phyloP scores from a whole-genome alignment of 2,888 invertebrate species.

The Steinernema hermaphroditum region DNA sequence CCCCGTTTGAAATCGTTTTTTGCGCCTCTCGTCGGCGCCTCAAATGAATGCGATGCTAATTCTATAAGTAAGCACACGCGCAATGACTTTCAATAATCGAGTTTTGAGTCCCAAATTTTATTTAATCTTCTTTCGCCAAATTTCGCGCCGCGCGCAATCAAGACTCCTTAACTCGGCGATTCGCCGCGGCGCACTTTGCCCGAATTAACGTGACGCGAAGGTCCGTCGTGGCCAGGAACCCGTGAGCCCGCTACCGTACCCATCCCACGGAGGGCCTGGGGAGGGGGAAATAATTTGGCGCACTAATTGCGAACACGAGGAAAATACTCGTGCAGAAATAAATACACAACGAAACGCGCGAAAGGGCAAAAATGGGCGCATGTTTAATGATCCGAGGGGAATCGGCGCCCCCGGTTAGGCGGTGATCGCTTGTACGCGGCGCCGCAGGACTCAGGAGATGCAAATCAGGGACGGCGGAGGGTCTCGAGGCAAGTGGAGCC shows the following conservation, averaged over 20 bases:
- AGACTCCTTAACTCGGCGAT: not conserved
- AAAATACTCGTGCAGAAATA: not conserved
- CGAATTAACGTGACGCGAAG: constrained; percentile 8
- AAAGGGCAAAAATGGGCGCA: constrained; percentile 22
- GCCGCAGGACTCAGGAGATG: not conserved
- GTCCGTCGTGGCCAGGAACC: not conserved
- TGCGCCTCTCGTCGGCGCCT: constrained; percentile 7
- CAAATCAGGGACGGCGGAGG: constrained; percentile 3
- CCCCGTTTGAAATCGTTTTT: constrained; percentile 12
- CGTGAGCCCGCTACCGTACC: not conserved
- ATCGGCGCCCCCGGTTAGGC: not conserved
- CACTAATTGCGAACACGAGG: constrained; percentile 16
- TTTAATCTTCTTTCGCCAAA: not conserved
- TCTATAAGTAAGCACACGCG: constrained; percentile 22
- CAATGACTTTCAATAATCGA: constrained; percentile 25
- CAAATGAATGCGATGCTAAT: constrained; percentile 25
- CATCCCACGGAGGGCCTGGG: not conserved
- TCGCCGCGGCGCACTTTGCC: constrained; percentile 8
- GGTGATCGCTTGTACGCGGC: constrained; percentile 9
- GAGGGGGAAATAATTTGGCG: not conserved
- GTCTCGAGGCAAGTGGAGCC: not conserved
- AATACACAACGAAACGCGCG: constrained; percentile 3
- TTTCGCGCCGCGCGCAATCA: constrained; percentile 9
- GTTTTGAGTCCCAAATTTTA: constrained; percentile 16
- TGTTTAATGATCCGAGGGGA: constrained; percentile 18